Base-by-base conservation (phyloP, 2,888 invertebrate species). In the Zonitis immaculata region DNA sequence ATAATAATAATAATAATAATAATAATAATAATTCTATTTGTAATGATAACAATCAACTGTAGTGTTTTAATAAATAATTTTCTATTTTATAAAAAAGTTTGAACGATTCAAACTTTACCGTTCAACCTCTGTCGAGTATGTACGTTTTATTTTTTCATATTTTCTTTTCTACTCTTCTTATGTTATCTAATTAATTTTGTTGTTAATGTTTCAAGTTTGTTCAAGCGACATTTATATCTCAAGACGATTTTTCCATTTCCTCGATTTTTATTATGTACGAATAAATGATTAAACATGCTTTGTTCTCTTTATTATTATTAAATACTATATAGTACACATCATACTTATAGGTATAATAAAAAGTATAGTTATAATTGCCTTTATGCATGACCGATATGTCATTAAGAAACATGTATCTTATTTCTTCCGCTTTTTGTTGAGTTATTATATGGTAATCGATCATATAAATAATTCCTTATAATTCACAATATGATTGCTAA, bases 401-500 rank as follows among this genome's bases (percentile, higher is more conserved):
- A 64, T 64, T 64, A 64, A 51, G 56, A 59, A 35, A 49, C 45
- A 54, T 55, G 51, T 52, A 49, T 60, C 57, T 58, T 61, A 61
- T 61, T 62, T 62, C 60, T 54, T 52, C 52, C 56, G 56, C 52
- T 59, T 56, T 28, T 30, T 60, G 56, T 56, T 32, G 47, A 46
- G 49, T 54, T 56, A 64, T 65, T 66, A 65, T 62, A 59, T 54
- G 60, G 64, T 65, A 67, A 65, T 65, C 62, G 66, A 58, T 52
- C 57, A 56, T 58, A 63, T 65, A 64, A 63, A 66, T 66, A 65
- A 66, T 66, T 67, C 63, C 56, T 42, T n/a, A n/a, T 42, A 42
- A 46, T 56, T 47, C 52, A 60, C 53, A 50, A 52, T 62, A 67
- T 72, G 70, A 73, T 73, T 72, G 71, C 71, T 70, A 72, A 73